phyloP scores from a whole-genome alignment of 2,888 invertebrate species.

The Calameuta filiformis region DNA sequence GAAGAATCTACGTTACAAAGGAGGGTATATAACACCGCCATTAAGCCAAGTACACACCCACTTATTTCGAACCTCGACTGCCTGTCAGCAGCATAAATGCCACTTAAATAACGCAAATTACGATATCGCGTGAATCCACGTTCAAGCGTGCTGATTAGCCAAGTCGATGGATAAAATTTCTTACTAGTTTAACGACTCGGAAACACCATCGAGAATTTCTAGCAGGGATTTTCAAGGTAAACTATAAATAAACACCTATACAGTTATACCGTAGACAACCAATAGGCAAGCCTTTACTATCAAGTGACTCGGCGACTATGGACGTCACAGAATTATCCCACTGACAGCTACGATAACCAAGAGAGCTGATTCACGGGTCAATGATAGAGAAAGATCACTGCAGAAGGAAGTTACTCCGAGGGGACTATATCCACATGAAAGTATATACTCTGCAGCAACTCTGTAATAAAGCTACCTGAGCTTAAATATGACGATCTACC shows the following conservation, averaged over 20 bases:
- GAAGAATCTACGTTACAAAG: background rate
- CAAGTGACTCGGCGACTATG: background rate
- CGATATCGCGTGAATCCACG: background rate
- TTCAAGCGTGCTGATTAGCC: background rate
- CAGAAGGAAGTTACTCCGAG: background rate
- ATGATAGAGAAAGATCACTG: background rate
- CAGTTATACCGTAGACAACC: background rate
- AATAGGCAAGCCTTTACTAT: background rate
- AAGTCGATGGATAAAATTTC: background rate
- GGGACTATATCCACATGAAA: background rate
- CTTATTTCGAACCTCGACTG: background rate
- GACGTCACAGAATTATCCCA: background rate
- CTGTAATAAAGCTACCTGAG: background rate
- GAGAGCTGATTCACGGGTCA: background rate
- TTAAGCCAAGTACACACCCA: background rate
- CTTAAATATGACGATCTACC: background rate
- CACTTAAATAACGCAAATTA: conserved; percentile 3
- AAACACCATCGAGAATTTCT: background rate
- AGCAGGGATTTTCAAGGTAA: background rate
- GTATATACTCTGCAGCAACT: background rate
- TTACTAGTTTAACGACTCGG: background rate
- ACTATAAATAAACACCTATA: background rate
- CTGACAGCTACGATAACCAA: background rate
- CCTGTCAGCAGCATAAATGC: background rate
- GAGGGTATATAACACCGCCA: background rate